phyloP scores from a whole-genome alignment of 2,797 vertebrate species.

The Decapterus maruadsi region DNA sequence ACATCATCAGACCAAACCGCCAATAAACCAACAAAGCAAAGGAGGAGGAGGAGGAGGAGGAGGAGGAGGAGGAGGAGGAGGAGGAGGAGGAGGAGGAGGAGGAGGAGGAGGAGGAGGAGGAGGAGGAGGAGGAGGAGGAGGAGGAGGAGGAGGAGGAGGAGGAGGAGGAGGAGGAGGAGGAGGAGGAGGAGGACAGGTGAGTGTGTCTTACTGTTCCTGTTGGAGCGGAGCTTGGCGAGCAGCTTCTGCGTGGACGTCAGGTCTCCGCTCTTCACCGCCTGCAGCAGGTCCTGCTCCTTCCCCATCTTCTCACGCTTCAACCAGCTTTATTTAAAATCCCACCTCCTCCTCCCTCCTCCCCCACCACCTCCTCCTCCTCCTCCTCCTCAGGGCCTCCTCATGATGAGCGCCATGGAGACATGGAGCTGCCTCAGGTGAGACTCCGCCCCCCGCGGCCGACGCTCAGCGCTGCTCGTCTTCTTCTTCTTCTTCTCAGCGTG shows the following conservation, averaged over 20 bases:
- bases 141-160: no score
- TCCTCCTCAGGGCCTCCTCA: slow-evolving; percentile 69
- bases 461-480: slow-evolving; percentile 1
- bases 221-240: slow-evolving; percentile 80
- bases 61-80: no score
- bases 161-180: no score
- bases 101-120: no score
- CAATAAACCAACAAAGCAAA: no score
- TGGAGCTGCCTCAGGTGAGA: slow-evolving; percentile 54
- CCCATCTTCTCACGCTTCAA: slow-evolving; percentile 68
- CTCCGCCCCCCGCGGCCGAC: background rate
- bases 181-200: no score
- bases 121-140: no score
- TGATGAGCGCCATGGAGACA: slow-evolving; percentile 43
- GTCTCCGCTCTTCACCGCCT: slow-evolving; percentile 86
- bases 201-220: slow-evolving; percentile 82
- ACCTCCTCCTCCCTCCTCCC: slow-evolving; percentile 9
- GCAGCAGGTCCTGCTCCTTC: slow-evolving; percentile 87
- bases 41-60: no score
- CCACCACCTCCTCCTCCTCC: no score
- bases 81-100: no score
- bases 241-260: slow-evolving; percentile 82
- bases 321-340: slow-evolving; percentile 20
- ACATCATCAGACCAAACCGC: no score
- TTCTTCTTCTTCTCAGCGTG: background rate